Conservation (phyloP, 2,797 vertebrate species). For the Acrossocheilus fasciatus region DNA sequence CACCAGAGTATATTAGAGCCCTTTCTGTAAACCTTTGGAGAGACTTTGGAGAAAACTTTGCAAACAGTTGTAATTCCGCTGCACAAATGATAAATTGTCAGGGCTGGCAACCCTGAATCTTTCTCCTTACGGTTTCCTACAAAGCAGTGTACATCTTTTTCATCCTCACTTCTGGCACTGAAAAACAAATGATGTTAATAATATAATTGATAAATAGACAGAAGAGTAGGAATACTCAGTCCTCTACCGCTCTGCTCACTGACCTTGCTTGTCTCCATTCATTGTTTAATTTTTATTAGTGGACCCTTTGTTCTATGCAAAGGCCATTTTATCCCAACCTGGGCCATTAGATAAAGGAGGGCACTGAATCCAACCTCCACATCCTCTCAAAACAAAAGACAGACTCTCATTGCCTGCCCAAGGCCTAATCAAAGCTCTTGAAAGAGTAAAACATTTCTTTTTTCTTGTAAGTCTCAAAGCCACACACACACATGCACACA, state of each 20-base stretch:
- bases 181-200: neutral
- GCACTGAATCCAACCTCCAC: slow-evolving; percentile 43
- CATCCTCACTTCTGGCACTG: slow-evolving; percentile 6
- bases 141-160: slow-evolving; percentile 13
- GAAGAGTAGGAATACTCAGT: neutral
- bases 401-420: slow-evolving; percentile 43
- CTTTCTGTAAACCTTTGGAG: neutral
- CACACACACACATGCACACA: slow-evolving; percentile 28
- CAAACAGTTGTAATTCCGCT: slow-evolving; percentile 6
- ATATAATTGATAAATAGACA: slow-evolving; percentile 48
- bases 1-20: neutral
- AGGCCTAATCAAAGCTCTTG: slow-evolving; percentile 54
- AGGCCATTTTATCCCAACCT: slow-evolving; percentile 52
- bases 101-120: slow-evolving; percentile 21
- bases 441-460: slow-evolving; percentile 54
- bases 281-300: slow-evolving; percentile 56
- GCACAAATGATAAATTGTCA: neutral
- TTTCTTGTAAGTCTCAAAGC: slow-evolving; percentile 51
- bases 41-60: slow-evolving; percentile 12
- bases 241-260: slow-evolving; percentile 20
- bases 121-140: neutral
- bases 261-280: slow-evolving; percentile 48
- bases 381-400: slow-evolving; percentile 57
- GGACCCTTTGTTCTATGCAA: slow-evolving; percentile 50
- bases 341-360: slow-evolving; percentile 49